These are phyloP conservation scores for Xenopus petersii DNA, from an alignment of 2,797 vertebrate genomes.

Conservation along the genomic window DNA sequence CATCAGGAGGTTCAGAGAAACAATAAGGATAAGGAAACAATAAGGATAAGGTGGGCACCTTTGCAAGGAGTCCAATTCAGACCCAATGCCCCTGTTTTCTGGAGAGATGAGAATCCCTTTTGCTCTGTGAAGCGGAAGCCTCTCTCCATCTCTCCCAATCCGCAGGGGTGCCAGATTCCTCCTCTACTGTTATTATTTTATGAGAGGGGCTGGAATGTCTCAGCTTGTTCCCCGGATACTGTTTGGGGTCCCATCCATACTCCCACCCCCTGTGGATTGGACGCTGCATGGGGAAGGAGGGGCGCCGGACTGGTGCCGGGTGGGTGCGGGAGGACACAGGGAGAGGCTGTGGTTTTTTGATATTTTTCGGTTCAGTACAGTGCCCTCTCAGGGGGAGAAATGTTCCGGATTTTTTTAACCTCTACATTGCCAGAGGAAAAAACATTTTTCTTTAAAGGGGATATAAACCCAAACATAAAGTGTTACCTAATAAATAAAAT, in stretches of 20 bases:
- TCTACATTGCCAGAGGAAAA: no score
- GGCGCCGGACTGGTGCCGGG: conserved; percentile 29
- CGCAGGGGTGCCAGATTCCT: conserved; percentile 58
- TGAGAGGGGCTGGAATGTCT: conserved; percentile 82
- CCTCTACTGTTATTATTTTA: conserved; percentile 69
- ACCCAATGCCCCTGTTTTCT: no score
- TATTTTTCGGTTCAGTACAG: conserved; percentile 39
- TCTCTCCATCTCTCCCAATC: conserved; percentile 26
- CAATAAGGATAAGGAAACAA: no score
- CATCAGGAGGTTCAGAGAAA: no score
- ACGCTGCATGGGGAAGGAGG: conserved; percentile 68
- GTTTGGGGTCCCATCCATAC: conserved; percentile 55
- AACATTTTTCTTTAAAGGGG: no score
- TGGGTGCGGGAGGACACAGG: conserved; percentile 36
- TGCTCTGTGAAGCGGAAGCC: conserved; percentile 7
- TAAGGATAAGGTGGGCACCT: no score
- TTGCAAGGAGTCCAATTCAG: no score
- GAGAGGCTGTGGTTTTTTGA: conserved; percentile 41
- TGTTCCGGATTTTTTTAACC: conserved; percentile 1
- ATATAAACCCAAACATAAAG: no score
- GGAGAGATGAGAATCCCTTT: background rate
- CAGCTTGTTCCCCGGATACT: conserved; percentile 62
- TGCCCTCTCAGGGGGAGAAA: conserved; percentile 23
- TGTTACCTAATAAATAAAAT: no score
- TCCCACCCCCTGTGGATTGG: conserved; percentile 70